phyloP scores from a whole-genome alignment of 2,888 invertebrate genomes.

The Oscheius myriophilus region DNA sequence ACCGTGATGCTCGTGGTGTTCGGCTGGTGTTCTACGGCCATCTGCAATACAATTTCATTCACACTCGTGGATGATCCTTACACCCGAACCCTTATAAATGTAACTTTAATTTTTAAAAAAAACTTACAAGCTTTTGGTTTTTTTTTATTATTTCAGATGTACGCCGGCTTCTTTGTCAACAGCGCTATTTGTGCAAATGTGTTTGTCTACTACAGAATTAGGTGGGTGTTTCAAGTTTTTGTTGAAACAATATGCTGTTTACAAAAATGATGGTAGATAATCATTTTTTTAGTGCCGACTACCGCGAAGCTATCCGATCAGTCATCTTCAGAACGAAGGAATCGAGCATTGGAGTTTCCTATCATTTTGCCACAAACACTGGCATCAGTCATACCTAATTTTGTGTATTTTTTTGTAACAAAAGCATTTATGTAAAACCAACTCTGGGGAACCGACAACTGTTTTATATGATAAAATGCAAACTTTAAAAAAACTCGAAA shows the following conservation, averaged over 20 bases:
- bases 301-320: constrained; percentile 6
- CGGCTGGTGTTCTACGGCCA: constrained; percentile 2
- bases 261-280: too few relatives aligned
- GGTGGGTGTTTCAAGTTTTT: background rate
- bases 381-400: too few relatives aligned
- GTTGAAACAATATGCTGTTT: too few relatives aligned
- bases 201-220: constrained; percentile 7
- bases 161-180: constrained; percentile 6
- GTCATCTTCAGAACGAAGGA: background rate
- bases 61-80: background rate
- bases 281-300: constrained; percentile 8
- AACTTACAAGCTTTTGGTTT: too few relatives aligned
- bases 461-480: too few relatives aligned
- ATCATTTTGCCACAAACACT: too few relatives aligned
- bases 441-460: too few relatives aligned
- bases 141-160: background rate
- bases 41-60: background rate
- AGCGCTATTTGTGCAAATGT: constrained; percentile 9
- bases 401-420: too few relatives aligned
- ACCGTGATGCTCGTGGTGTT: constrained; percentile 1
- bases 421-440: too few relatives aligned
- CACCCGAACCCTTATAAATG: background rate
- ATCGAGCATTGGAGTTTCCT: background rate
- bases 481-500: too few relatives aligned
- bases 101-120: background rate